A percentile compares a stretch with the other conserved stretches of the same genome.
These are phyloP conservation scores for Heteronetta atricapilla DNA, from an alignment of 2,113 vertebrate genomes.

Conservation along the genomic window DNA sequence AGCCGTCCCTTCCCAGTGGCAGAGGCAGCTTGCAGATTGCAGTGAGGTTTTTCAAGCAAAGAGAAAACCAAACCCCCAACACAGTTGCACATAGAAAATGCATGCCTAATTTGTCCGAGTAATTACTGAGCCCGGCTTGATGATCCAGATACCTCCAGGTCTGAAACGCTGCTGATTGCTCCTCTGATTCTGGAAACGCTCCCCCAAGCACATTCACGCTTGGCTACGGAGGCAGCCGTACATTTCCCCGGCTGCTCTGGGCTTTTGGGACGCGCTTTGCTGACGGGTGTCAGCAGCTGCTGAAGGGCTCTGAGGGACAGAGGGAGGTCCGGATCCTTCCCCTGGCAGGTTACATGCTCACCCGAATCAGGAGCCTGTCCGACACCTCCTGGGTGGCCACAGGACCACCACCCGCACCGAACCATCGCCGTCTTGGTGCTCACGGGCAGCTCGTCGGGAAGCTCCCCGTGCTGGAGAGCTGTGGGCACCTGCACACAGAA, in stretches of 20 bases:
- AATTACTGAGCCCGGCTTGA: not conserved
- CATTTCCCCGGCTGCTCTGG: not conserved
- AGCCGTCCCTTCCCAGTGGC: not conserved
- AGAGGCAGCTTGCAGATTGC: not conserved
- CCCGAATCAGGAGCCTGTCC: not conserved
- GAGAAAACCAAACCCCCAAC: not conserved
- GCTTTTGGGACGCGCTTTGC: not conserved
- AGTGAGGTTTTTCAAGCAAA: not conserved
- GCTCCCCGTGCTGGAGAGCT: not conserved
- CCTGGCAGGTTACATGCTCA: rapidly evolving
- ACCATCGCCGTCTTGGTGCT: not conserved
- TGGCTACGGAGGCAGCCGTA: not conserved
- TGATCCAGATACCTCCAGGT: not conserved
- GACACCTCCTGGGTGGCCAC: not conserved
- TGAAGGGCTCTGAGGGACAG: not conserved
- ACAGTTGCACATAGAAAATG: not conserved
- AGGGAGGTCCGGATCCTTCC: not conserved
- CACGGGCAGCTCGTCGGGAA: not conserved
- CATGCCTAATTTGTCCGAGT: slow-evolving; percentile 22
- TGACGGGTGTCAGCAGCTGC: not conserved
- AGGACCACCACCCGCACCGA: not conserved
- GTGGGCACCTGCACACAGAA: not conserved
- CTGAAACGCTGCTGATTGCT: not conserved
- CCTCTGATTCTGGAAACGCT: not conserved
- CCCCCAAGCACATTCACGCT: rapidly evolving